These are phyloP conservation scores for Oryzias dopingdopingensis DNA, from an alignment of 2,797 vertebrate species.

Conservation along the genomic window DNA sequence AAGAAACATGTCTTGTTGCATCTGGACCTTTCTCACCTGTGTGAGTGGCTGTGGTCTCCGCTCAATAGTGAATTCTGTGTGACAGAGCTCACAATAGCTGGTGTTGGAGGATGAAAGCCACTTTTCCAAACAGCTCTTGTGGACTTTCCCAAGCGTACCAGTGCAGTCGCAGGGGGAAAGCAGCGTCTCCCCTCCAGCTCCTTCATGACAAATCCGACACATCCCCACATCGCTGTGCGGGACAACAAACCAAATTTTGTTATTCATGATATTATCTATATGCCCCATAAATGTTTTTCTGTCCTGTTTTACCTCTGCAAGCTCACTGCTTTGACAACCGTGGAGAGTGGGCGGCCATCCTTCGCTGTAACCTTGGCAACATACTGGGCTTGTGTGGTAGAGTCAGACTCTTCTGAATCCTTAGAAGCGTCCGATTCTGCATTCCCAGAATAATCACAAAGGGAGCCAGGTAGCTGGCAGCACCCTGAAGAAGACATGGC, in stretches of 20 bases:
- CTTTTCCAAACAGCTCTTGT: slow-evolving; percentile 97
- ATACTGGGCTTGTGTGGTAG: slow-evolving; percentile 84
- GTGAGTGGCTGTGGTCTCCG: slow-evolving; percentile 91
- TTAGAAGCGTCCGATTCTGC: slow-evolving; percentile 83
- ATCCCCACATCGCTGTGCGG: slow-evolving; percentile 88
- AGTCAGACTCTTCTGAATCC: slow-evolving; percentile 84
- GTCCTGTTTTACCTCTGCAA: slow-evolving; percentile 83
- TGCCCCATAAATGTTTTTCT: no score
- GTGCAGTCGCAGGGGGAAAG: slow-evolving; percentile 95
- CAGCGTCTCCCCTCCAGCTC: slow-evolving; percentile 87
- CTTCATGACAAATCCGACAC: slow-evolving; percentile 98
- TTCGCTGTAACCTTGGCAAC: slow-evolving; percentile 93
- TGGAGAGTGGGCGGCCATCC: slow-evolving; percentile 90
- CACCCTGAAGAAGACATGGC: slow-evolving; percentile 92
- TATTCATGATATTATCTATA: no score
- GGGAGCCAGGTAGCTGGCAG: slow-evolving; percentile 91
- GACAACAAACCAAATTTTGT: slow-evolving; percentile 5
- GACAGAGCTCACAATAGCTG: slow-evolving; percentile 98
- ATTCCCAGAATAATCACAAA: slow-evolving; percentile 88
- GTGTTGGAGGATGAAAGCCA: slow-evolving; percentile 99
- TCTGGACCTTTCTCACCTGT: slow-evolving; percentile 78
- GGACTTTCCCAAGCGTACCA: slow-evolving; percentile 94
- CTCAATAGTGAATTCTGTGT: slow-evolving; percentile 95
- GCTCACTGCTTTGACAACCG: slow-evolving; percentile 90
- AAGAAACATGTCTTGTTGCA: not conserved